Conservation (phyloP, 1,140 invertebrate genomes). For the Drosophila nannoptera region DNA sequence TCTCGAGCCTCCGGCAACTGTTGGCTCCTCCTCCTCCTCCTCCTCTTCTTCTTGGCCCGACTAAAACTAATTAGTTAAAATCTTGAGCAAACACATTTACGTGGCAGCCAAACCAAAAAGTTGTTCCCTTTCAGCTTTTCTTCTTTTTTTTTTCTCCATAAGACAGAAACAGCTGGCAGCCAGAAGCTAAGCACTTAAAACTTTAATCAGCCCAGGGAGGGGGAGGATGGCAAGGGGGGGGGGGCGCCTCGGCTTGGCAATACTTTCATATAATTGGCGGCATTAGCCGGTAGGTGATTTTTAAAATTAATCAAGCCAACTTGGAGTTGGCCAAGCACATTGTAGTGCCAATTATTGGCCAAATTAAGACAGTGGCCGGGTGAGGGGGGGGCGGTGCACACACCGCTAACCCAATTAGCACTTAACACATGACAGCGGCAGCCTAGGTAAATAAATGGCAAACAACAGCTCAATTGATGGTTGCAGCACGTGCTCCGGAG, state of each 20-base stretch:
- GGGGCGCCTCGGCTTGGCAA: constrained; percentile 15
- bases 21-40: not conserved
- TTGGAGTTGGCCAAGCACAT: constrained; percentile 9
- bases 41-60: not conserved
- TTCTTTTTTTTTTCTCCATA: constrained; percentile 39
- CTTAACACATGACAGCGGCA: constrained; percentile 63
- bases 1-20: too few relatives aligned
- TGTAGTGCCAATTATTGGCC: constrained; percentile 45
- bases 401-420: constrained; percentile 72
- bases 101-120: constrained; percentile 1
- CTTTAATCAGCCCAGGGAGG: constrained; percentile 65
- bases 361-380: constrained; percentile 11
- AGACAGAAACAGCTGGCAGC: constrained; percentile 45
- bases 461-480: constrained; percentile 72
- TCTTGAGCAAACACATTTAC: constrained; percentile 38
- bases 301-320: constrained; percentile 63
- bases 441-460: constrained; percentile 71
- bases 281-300: constrained; percentile 65
- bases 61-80: constrained; percentile 50
- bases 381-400: not conserved
- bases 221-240: not conserved
- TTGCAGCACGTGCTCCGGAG: constrained; percentile 61
- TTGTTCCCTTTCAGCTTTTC: constrained; percentile 4
- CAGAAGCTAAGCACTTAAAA: constrained; percentile 57
- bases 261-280: constrained; percentile 68